phyloP scores from a whole-genome alignment of 2,113 vertebrate genomes.

The Aramus guarauna region DNA sequence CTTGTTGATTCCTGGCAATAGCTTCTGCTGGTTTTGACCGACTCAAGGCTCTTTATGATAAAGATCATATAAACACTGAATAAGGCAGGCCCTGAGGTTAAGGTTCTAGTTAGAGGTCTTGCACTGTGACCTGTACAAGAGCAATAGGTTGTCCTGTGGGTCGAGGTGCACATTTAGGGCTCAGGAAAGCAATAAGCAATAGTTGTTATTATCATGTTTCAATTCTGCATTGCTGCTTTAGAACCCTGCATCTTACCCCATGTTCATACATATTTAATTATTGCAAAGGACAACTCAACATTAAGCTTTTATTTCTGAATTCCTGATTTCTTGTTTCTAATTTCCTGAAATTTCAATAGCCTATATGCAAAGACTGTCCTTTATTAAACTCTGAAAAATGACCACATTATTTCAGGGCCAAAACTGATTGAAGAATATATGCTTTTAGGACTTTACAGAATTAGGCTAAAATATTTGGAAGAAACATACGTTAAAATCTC shows the following conservation, averaged over 20 bases:
- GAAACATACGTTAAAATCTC: neutral
- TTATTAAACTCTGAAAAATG: neutral
- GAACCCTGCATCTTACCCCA: neutral
- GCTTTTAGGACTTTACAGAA: neutral
- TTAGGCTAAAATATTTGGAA: neutral
- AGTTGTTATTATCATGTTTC: neutral
- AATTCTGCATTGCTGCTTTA: neutral
- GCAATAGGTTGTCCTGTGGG: neutral
- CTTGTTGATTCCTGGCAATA: neutral
- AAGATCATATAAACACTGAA: neutral
- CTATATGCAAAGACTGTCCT: neutral
- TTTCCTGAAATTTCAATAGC: neutral
- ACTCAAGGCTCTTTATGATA: neutral
- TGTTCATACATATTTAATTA: neutral
- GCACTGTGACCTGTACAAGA: no score
- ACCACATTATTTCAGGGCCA: neutral
- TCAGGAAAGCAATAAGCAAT: neutral
- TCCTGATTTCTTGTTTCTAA: neutral
- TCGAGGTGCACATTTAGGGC: neutral
- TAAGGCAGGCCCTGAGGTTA: neutral
- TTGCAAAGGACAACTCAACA: neutral
- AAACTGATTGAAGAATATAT: neutral
- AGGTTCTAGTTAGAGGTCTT: neutral
- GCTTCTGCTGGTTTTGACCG: neutral
- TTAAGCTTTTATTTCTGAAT: neutral